Evolutionary conservation across 2,888 invertebrate genomes (phyloP).

Genomic region (Spialia ferax): DNA sequence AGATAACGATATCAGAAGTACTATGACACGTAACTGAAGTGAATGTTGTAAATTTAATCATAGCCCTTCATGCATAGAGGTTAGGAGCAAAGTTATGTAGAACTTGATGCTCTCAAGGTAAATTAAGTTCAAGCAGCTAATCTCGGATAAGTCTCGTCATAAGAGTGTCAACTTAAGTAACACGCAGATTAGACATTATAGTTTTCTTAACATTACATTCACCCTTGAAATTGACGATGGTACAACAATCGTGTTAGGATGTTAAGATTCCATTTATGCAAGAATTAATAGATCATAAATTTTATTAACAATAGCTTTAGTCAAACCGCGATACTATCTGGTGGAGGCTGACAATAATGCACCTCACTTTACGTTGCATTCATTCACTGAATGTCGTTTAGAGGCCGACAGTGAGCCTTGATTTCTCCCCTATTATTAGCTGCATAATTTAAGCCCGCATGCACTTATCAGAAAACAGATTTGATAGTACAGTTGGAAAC

Average conservation of each 20-base stretch:
- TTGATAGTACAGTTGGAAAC: constrained; percentile 7
- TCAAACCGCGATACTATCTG: constrained; percentile 55
- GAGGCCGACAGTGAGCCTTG: constrained; percentile 56
- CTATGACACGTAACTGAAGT: constrained; percentile 15
- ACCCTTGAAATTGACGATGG: background rate
- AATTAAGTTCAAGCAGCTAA: background rate
- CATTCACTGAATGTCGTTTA: constrained; percentile 53
- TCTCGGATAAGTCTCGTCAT: constrained; percentile 9
- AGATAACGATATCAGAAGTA: constrained; percentile 35
- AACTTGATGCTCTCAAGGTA: background rate
- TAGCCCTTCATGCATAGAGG: constrained; percentile 6
- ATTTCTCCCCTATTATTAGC: constrained; percentile 49
- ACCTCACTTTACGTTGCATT: constrained; percentile 46
- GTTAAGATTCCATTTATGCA: background rate
- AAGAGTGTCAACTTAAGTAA: background rate
- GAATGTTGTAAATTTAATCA: constrained; percentile 7
- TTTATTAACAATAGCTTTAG: constrained; percentile 54
- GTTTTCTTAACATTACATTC: background rate
- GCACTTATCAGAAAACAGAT: constrained; percentile 26
- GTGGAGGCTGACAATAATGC: constrained; percentile 57
- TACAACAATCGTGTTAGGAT: background rate
- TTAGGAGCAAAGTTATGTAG: constrained; percentile 7
- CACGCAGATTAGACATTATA: background rate
- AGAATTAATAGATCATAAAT: constrained; percentile 47
- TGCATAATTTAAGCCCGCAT: constrained; percentile 31